Evolutionary conservation across 2,888 invertebrate species (phyloP).

Genomic region (Sthenelais limicola): DNA sequence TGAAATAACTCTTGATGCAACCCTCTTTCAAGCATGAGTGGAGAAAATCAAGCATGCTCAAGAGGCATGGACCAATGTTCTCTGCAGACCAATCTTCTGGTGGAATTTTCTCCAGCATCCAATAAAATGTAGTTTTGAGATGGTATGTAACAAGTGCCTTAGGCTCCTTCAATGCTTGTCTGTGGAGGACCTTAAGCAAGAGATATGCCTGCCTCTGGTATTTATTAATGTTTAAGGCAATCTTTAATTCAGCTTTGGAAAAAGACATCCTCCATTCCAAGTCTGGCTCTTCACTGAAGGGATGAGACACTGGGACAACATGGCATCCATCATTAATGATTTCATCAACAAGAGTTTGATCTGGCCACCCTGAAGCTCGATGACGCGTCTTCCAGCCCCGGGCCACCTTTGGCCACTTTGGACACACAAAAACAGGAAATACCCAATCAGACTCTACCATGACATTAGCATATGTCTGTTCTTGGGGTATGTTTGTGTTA

Average conservation of each 20-base stretch:
- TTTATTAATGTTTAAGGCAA: not conserved
- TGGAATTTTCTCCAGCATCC: constrained; percentile 24
- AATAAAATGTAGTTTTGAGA: constrained; percentile 22
- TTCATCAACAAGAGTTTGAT: not conserved
- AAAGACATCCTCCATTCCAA: constrained; percentile 30
- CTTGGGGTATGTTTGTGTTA: not conserved
- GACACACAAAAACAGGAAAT: constrained; percentile 12
- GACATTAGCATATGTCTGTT: not conserved
- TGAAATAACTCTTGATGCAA: constrained; percentile 16
- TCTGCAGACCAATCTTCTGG: constrained; percentile 17
- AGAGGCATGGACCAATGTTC: constrained; percentile 19
- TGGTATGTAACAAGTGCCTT: constrained; percentile 32
- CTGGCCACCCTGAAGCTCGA: constrained; percentile 5
- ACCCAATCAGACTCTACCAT: not conserved
- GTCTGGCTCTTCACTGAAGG: constrained; percentile 26
- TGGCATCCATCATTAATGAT: constrained; percentile 8
- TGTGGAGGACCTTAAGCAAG: constrained; percentile 11
- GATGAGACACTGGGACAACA: constrained; percentile 21
- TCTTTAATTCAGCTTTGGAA: constrained; percentile 15
- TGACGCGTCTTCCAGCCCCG: constrained; percentile 8
- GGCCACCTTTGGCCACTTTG: constrained; percentile 6
- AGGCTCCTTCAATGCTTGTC: constrained; percentile 6
- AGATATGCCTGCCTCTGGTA: constrained; percentile 28
- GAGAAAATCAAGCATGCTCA: constrained; percentile 17
- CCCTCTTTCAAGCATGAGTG: not conserved